Base-by-base conservation (phyloP, 2,113 vertebrate species). In the Hydropotes inermis region DNA sequence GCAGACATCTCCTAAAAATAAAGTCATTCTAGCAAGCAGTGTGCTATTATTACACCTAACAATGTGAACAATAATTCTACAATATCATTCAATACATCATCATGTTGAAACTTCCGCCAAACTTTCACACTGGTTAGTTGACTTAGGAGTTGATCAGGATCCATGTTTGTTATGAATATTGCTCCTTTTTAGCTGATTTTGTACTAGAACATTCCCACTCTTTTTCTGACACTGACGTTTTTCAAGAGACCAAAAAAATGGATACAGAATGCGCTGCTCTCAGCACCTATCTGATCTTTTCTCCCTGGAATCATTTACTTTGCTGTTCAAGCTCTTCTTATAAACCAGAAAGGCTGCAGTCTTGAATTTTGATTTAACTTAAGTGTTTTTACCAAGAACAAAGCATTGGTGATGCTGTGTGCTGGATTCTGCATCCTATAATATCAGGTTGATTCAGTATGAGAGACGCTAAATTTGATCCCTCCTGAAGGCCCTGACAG, bases 331-430 rank as follows among this genome's bases (percentile, higher is more conserved):
- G 4, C 30, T 23, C 54, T 84, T 67, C 50, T 36, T 19, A 1
- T 19, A 78, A 78, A 36, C 61, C 27, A 16, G 33, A 88, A 30
- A 45, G 45, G 43, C 64, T 45, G 27, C 33, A 57, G 61, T 3
- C 39, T 52, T 64, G 83, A 47, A 6, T 21, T 57, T 25, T 23
- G 61, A 50, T 25, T 58, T n/a, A 17, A 47, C 19, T 10, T 17
- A 45, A 74, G 61, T 2, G 27, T 82, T 39, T 61, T 50, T 27
- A 52, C 43, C 36, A 61, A 55, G 52, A 70, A 25, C 21, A 36
- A 25, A n/a, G 33, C 27, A 28, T 7, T 7, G 1, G 8, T 28
- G 79, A 21, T n/a, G 12, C 1, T n/a, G 4, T 16, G 6, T 13
- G 52, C 33, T 78, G 28, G 36, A 45, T 60, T 54, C 54, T 33